phyloP scores from a whole-genome alignment of 2,888 invertebrate genomes.

The Morpho achilles region DNA sequence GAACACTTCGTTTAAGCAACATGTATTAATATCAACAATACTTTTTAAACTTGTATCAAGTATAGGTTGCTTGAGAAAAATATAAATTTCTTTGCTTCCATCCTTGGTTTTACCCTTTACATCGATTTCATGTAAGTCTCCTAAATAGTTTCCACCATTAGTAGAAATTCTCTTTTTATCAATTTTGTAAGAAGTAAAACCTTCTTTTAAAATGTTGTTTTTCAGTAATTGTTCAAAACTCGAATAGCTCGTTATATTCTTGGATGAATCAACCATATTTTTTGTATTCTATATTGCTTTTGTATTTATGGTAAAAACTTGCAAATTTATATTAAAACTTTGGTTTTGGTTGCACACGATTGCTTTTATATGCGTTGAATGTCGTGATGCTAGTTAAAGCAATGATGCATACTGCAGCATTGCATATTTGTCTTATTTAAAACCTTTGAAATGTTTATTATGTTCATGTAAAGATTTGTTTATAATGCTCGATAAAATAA shows the following conservation, averaged over 20 bases:
- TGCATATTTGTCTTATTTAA: no score
- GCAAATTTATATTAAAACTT: no score
- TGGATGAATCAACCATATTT: no score
- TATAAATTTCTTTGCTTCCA: constrained; percentile 39
- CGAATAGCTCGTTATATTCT: background rate
- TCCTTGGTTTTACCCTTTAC: constrained; percentile 41
- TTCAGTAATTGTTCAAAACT: background rate
- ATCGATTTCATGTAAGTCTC: constrained; percentile 39
- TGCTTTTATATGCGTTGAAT: no score
- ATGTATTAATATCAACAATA: constrained; percentile 30
- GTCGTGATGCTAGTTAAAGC: no score
- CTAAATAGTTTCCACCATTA: constrained; percentile 48
- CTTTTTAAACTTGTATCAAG: constrained; percentile 27
- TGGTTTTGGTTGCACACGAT: no score
- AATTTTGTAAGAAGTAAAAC: background rate
- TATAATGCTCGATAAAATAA: no score
- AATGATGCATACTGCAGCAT: no score
- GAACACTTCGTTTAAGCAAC: constrained; percentile 40
- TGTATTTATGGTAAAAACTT: no score
- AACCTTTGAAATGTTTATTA: no score
- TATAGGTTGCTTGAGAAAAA: constrained; percentile 45
- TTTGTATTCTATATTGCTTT: no score
- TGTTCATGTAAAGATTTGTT: no score
- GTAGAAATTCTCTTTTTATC: constrained; percentile 29
- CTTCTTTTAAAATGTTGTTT: background rate